Evolutionary conservation across 1,140 invertebrate genomes (phyloP).

Genomic region (Drosophila auraria): DNA sequence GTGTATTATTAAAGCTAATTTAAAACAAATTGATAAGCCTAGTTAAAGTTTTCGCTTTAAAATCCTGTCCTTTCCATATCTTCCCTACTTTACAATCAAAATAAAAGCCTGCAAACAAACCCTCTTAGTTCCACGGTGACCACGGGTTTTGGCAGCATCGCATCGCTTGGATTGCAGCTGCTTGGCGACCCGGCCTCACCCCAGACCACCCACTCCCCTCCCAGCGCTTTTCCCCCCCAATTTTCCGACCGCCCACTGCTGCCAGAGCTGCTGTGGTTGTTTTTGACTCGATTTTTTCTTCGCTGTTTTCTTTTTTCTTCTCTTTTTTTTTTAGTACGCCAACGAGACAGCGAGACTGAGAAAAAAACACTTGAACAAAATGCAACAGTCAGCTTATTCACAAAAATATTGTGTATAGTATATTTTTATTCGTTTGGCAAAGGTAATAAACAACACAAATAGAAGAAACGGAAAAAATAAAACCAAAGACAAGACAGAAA

Average conservation of each 20-base stretch:
- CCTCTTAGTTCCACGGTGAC: constrained; percentile 23
- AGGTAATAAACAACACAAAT: constrained; percentile 73
- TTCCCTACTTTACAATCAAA: no score
- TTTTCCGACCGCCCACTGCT: constrained; percentile 61
- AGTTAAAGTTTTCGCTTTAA: no score
- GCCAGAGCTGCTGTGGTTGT: constrained; percentile 53
- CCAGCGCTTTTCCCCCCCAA: constrained; percentile 28
- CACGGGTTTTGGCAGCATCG: constrained; percentile 56
- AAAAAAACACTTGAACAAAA: constrained; percentile 61
- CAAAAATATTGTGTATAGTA: constrained; percentile 80
- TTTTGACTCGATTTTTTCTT: constrained; percentile 47
- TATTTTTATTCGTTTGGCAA: constrained; percentile 82
- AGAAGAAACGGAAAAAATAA: constrained; percentile 48
- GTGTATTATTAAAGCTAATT: no score
- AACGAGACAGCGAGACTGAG: constrained; percentile 61
- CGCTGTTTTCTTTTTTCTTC: background rate
- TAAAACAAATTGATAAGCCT: no score
- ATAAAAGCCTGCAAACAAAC: background rate
- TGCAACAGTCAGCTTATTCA: constrained; percentile 67
- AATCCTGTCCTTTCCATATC: no score
- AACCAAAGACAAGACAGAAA: constrained; percentile 44
- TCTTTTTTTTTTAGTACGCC: constrained; percentile 50
- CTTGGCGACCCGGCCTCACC: constrained; percentile 61
- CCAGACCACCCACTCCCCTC: constrained; percentile 22
- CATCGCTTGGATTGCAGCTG: constrained; percentile 55